Evolutionary conservation across 2,888 invertebrate genomes (phyloP), one percentile per base, ranked within the genome.

Genomic region (Hermaeophaga mercurialis): DNA sequence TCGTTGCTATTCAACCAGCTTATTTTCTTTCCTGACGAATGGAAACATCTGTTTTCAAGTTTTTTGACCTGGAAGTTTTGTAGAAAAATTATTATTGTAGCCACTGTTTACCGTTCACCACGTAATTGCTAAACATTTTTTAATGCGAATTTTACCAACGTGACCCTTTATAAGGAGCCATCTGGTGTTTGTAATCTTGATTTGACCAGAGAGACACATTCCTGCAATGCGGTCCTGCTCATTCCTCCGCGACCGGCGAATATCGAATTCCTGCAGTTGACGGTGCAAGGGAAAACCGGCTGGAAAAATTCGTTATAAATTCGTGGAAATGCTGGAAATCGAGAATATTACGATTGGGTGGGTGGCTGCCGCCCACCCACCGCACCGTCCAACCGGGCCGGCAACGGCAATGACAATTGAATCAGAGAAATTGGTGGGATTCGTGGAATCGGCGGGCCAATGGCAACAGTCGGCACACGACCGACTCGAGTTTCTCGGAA

Each of bases 401-500:
- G 72, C 75, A 41, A 22, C 39, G 66, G 72, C 75, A 77, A 76
- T 77, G 76, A 76, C 76, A 77, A 77, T 52, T 52, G 52, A 52
- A 43, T 76, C 73, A 70, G 74, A 76, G 76, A 77, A 77, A 76
- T 75, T 73, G 70, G 71, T 68, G 70, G 72, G 75, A 76, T 76
- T 76, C 75, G 75, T 70, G 75, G 73, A 73, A 70, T 69, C 68
- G 63, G 63, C 53, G 68, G 63, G 65, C 76, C 77, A 76, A 77
- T 77, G 67, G 72, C 66, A 70, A 72, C 72, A 73, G 71, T 71
- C 72, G 72, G 71, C 73, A 71, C 70, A 55, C 72, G 69, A 12
- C 19, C 71, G 58, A 68, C 68, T 69, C 66, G 74, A 76, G 74
- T 76, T 76, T 76, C 75, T 76, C 73, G 73, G 69, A 74, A 73